A percentile compares a stretch with the other conserved stretches of the same genome.
These are phyloP conservation scores for Caenorhabditis angaria DNA, from an alignment of 2,888 invertebrate genomes.

Conservation along the genomic window DNA sequence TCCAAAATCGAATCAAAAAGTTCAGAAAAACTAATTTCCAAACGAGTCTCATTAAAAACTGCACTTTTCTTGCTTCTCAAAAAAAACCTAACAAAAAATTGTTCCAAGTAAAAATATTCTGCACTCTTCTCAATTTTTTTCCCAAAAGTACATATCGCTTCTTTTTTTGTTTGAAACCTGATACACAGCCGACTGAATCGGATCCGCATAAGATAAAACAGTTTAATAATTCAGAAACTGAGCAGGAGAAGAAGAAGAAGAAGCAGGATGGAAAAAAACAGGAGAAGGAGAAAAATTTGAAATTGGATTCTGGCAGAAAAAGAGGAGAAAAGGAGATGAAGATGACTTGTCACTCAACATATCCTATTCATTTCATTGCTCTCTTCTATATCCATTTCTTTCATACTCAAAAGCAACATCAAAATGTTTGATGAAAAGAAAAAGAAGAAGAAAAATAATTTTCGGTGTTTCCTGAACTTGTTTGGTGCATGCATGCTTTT, in stretches of 20 bases:
- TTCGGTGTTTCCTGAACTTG: not conserved
- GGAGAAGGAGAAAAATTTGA: not conserved
- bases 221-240: conserved; percentile 1
- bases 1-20: too few relatives aligned
- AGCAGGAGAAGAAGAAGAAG: not conserved
- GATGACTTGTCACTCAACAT: conserved; percentile 4
- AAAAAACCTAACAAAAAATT: not conserved
- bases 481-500: not conserved
- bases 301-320: not conserved
- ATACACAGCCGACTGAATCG: too few relatives aligned
- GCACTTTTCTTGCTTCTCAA: too few relatives aligned
- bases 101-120: not conserved
- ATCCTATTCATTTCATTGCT: conserved; percentile 4
- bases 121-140: not conserved
- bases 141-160: not conserved
- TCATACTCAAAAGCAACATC: conserved; percentile 1
- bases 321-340: not conserved
- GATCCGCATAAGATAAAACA: not conserved
- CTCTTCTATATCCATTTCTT: conserved; percentile 4
- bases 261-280: too few relatives aligned
- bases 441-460: too few relatives aligned
- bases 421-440: not conserved
- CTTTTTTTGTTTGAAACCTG: not conserved
- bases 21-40: too few relatives aligned
- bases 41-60: too few relatives aligned